phyloP scores from a whole-genome alignment of 2,888 invertebrate genomes.

The Ornithoptera alexandrae region DNA sequence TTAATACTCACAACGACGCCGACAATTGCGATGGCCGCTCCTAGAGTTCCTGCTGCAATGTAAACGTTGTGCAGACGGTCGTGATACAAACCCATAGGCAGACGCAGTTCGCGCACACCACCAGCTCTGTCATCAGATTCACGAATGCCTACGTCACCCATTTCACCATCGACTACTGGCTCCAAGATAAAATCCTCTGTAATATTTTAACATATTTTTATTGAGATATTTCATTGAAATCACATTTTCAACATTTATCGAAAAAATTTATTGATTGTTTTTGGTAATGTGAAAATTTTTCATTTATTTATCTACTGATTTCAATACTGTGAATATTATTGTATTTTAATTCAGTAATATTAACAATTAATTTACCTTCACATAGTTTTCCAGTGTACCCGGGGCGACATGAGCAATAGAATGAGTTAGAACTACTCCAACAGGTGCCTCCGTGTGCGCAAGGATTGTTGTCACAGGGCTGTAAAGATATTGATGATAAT shows the following conservation, averaged over 20 bases:
- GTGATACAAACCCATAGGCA: slow-evolving; percentile 81
- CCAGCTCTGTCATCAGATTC: slow-evolving; percentile 49
- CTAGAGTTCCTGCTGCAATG: slow-evolving; percentile 88
- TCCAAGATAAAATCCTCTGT: slow-evolving; percentile 86
- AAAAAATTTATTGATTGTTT: no score
- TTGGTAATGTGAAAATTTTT: no score
- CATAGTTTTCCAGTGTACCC: slow-evolving; percentile 90
- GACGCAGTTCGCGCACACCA: slow-evolving; percentile 71
- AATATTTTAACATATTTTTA: slow-evolving; percentile 33
- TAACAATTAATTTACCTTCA: slow-evolving; percentile 77
- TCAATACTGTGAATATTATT: neutral
- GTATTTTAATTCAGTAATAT: neutral
- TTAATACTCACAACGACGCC: slow-evolving; percentile 83
- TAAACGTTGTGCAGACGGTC: slow-evolving; percentile 87
- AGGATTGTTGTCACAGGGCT: slow-evolving; percentile 86
- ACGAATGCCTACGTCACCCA: slow-evolving; percentile 57
- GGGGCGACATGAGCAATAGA: slow-evolving; percentile 89
- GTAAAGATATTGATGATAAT: slow-evolving; percentile 31
- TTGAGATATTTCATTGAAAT: no score
- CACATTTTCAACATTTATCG: no score
- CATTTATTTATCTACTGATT: no score
- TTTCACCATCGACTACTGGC: slow-evolving; percentile 76
- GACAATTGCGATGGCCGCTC: slow-evolving; percentile 86
- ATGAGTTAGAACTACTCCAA: slow-evolving; percentile 87
- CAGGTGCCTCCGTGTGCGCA: slow-evolving; percentile 89